A percentile compares a stretch with the other conserved stretches of the same genome.
Conservation (phyloP, 2,797 vertebrate species). For the Centroberyx gerrardi region DNA sequence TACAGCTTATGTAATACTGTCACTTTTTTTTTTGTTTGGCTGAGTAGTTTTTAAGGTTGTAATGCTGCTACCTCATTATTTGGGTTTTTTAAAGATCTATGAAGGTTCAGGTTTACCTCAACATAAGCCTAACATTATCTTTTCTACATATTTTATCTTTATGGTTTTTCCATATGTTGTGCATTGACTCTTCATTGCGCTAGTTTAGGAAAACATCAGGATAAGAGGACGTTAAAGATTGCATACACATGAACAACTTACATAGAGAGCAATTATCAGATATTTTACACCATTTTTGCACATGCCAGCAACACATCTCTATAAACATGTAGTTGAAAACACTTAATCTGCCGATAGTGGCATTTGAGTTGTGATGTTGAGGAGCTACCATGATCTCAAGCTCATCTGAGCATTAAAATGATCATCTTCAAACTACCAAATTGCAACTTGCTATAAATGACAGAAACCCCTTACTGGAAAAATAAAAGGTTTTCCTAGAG, state of each 20-base stretch:
- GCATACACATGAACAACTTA: too few relatives aligned
- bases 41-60: background rate
- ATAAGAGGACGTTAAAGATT: too few relatives aligned
- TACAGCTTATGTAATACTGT: slow-evolving; percentile 43
- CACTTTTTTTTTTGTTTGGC: background rate
- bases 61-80: background rate
- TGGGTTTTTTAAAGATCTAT: background rate
- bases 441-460: too few relatives aligned
- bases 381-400: too few relatives aligned
- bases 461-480: too few relatives aligned
- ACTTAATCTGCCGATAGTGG: too few relatives aligned
- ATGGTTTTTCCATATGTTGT: background rate
- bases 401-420: too few relatives aligned
- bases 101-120: background rate
- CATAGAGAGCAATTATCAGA: background rate
- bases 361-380: too few relatives aligned
- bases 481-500: too few relatives aligned
- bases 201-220: background rate
- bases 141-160: background rate
- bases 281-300: background rate
- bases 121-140: background rate
- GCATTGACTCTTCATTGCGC: background rate
- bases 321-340: too few relatives aligned
- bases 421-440: too few relatives aligned
- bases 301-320: background rate